A percentile compares a stretch with the other conserved stretches of the same genome.
phyloP scores from a whole-genome alignment of 2,797 vertebrate genomes.

The Pantherophis alleghaniensis region DNA sequence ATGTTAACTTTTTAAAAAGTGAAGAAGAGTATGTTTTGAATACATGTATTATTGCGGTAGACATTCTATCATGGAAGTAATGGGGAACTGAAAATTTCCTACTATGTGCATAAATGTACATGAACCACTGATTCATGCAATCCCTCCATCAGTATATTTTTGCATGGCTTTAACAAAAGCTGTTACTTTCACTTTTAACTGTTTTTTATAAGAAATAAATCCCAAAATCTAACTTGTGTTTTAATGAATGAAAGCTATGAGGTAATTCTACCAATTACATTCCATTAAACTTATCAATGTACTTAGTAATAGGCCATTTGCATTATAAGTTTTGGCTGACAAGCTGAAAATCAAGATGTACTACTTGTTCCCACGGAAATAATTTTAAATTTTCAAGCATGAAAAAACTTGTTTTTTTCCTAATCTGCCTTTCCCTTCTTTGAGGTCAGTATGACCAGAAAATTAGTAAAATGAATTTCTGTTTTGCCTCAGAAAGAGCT shows the following conservation, averaged over 20 bases:
- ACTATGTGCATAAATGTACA: background rate
- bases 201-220: background rate
- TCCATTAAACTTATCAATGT: background rate
- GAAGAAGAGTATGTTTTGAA: background rate
- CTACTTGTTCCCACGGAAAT: slow-evolving; percentile 32
- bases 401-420: slow-evolving; percentile 43
- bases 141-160: background rate
- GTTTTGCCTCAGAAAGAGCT: slow-evolving; percentile 29
- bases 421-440: slow-evolving; percentile 42
- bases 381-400: slow-evolving; percentile 31
- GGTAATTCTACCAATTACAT: background rate
- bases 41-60: background rate
- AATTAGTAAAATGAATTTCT: slow-evolving; percentile 42
- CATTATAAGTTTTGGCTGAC: slow-evolving; percentile 26
- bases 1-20: background rate
- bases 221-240: background rate
- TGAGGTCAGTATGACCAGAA: slow-evolving; percentile 52
- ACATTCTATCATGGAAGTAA: background rate
- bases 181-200: background rate
- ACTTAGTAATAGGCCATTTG: background rate
- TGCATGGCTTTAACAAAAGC: background rate
- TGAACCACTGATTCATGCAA: background rate
- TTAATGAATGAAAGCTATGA: slow-evolving; percentile 1
- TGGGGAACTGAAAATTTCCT: background rate
- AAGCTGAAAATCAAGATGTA: slow-evolving; percentile 31